Percentiles rank a stretch among this genome's conserved stretches.
phyloP scores from a whole-genome alignment of 1,140 invertebrate genomes.

The Harlomillsia oculata region DNA sequence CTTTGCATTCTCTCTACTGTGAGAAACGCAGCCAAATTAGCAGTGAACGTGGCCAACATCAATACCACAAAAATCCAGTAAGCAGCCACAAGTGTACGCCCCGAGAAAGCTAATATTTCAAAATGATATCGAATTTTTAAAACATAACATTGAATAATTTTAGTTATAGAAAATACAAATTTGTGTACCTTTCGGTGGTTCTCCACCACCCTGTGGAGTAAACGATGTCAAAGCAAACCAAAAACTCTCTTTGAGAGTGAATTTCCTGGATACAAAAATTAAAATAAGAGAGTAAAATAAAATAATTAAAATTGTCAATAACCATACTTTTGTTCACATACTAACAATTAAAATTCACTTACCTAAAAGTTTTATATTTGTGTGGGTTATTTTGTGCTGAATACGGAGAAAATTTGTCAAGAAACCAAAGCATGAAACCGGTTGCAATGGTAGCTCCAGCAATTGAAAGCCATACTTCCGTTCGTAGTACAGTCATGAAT shows the following conservation, averaged over 20 bases:
- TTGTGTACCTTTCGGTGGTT: constrained; percentile 31
- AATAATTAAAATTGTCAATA: not conserved
- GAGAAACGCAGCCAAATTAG: constrained; percentile 72
- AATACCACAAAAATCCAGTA: constrained; percentile 89
- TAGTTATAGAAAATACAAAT: not conserved
- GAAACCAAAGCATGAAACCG: constrained; percentile 73
- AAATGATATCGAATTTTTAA: not conserved
- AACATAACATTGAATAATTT: not conserved
- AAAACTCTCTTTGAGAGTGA: constrained; percentile 79
- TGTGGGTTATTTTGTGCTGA: constrained; percentile 72
- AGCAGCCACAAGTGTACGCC: constrained; percentile 71
- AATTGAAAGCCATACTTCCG: constrained; percentile 82
- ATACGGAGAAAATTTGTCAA: constrained; percentile 82
- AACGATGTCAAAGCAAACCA: constrained; percentile 90
- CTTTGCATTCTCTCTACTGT: constrained; percentile 93
- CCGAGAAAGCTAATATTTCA: constrained; percentile 72
- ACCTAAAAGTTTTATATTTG: constrained; percentile 72
- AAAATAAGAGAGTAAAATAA: constrained; percentile 1
- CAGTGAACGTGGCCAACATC: constrained; percentile 90
- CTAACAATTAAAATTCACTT: constrained; percentile 15
- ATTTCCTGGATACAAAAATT: constrained; percentile 50
- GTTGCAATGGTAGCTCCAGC: constrained; percentile 64
- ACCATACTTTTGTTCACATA: not conserved
- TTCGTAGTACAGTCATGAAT: constrained; percentile 78
- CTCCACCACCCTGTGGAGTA: constrained; percentile 73